phyloP scores from a whole-genome alignment of 2,888 invertebrate species.

The Hydriomena furcata region DNA sequence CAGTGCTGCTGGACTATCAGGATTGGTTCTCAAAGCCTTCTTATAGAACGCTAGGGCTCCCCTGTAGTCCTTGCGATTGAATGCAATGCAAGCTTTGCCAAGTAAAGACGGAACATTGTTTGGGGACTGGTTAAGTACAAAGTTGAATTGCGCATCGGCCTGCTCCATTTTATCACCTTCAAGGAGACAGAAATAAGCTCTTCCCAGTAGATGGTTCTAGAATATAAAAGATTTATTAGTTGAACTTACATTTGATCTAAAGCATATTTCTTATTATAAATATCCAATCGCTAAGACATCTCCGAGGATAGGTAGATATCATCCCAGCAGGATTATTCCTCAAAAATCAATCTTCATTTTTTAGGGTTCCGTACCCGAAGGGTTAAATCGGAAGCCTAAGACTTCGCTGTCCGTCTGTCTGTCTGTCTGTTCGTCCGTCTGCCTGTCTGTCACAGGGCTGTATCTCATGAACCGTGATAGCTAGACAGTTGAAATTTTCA shows the following conservation, averaged over 20 bases:
- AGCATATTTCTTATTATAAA: no score
- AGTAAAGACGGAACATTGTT: conserved; percentile 98
- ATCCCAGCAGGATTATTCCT: no score
- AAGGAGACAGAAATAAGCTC: conserved; percentile 98
- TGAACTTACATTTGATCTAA: background rate
- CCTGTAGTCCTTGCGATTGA: conserved; percentile 97
- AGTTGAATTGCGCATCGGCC: conserved; percentile 99
- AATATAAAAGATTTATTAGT: conserved; percentile 16
- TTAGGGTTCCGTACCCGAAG: no score
- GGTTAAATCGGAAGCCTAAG: no score
- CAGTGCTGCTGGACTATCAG: conserved; percentile 98
- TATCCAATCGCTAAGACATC: no score
- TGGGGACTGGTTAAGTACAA: conserved; percentile 97
- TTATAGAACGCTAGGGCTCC: conserved; percentile 98
- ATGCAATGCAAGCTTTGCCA: conserved; percentile 99
- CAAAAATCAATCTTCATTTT: no score
- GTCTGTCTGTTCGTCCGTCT: no score
- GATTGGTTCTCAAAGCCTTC: conserved; percentile 97
- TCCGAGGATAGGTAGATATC: no score
- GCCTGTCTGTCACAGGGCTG: no score
- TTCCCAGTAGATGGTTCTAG: conserved; percentile 97
- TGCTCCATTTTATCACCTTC: conserved; percentile 99
- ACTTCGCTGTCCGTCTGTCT: no score
- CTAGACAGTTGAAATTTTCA: no score
- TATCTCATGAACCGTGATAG: no score